Evolutionary conservation across 2,113 vertebrate genomes (phyloP), one percentile per base, ranked within the genome.

Genomic region (Podarcis cretensis): DNA sequence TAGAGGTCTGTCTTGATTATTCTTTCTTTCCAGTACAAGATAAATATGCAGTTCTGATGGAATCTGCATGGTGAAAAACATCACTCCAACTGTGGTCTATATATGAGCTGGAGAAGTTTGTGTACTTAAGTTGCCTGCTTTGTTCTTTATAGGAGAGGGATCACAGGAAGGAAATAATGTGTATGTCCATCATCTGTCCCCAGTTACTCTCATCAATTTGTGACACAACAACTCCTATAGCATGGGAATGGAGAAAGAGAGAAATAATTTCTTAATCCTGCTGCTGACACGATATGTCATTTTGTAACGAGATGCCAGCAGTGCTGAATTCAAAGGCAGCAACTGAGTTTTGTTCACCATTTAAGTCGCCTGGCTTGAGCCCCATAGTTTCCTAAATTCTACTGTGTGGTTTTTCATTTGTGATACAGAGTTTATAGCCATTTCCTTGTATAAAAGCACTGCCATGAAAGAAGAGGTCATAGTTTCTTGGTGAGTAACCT

Each of bases 161-260:
- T 59, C 48, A 71, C 40, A 59, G 32, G 82, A 20, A 57, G 63
- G 7, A 69, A 84, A 88, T 54, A 0, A 81, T 68, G 0, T 43
- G 12, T 40, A 16, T 65, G 13, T 16, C 0, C 25, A 57, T 40
- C 74, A 37, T 37, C 69, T n/a, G 4, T 0, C 79, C 91, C 75
- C 65, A 0, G 25, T 0, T 0, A 23, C 68, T 2, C 40, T 21
- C 2, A 14, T 69, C 75, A 48, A 23, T 14, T 3, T 54, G 12
- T 27, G 65, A 48, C 27, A 10, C n/a, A 32, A 43, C 20, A 75
- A 35, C 27, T 84, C 12, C n/a, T 35, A 54, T 43, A 16, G 30
- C 14, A 32, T 27, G 54, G 76, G 30, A 18, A 54, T 7, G 40
- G 21, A 68, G 6, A 30, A 14, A 3, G 3, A 65, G 82, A 69